Evolutionary conservation across 1,140 invertebrate genomes (phyloP), one percentile per base, ranked within the genome.

Genomic region (Medauroidea extradentata): DNA sequence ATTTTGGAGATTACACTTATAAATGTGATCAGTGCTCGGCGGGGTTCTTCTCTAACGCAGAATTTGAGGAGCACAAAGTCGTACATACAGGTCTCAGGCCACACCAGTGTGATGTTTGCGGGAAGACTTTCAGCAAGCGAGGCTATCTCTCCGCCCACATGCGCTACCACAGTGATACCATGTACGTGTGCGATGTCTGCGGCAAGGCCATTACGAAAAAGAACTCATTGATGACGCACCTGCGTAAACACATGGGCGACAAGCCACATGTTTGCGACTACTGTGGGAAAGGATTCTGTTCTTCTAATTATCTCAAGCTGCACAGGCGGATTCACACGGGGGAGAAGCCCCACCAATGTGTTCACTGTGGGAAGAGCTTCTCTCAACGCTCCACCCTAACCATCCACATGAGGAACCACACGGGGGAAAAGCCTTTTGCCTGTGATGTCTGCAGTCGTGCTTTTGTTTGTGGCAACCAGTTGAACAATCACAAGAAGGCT

Each of bases 51-150:
- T 48, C 42, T 5, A 57, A 43, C 9, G 34, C 24, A 34, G 69
- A 74, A 23, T 53, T 71, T 25, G 39, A 67, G 4, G 66, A 68
- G 5, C 73, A 74, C 34, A 23, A 25, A 14, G 41, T 58, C n/a
- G 54, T 62, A 5, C 67, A 71, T 39, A 65, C 62, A 3, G 53
- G 57, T 1, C 38, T 54, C n/a, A 68, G 65, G 48, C 67, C 65
- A 0, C 68, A 68, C 55, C 19, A 24, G 16, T 73, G 71, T 43
- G 59, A 69, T 1, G 73, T 81, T 25, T 86, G 85, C 65, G 75
- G 43, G 21, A 23, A 16, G 16, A 18, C 43, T 13, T 46, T 46
- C 43, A 23, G 43, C 43, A 23, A 23, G 43, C 16, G 16, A 16
- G 43, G 43, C 43, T 16, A 46, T 13, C 43, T 46, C 43, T 16